Evolutionary conservation across 2,888 invertebrate species (phyloP), one percentile per base, ranked within the genome.

Genomic region (Oligia strigilis): DNA sequence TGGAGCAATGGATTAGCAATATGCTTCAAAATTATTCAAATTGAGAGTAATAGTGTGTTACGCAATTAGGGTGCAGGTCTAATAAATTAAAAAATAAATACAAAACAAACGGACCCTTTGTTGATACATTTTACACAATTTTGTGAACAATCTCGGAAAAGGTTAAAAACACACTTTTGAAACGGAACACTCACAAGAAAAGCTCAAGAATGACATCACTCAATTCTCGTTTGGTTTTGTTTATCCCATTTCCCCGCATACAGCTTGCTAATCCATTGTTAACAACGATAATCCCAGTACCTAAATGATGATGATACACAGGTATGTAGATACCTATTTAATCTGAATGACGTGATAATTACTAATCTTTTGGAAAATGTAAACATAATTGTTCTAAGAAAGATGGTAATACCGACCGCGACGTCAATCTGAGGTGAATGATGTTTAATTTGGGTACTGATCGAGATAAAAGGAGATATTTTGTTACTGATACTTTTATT

Each of bases 371-470:
- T 46, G 17, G 36, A 72, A 69, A 72, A 60, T 76, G 72, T 69
- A 85, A 76, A 85, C 74, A 81, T 58, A 55, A 74, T 64, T 72
- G 36, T 77, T 70, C 46, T 82, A 62, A 43, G 60, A 71, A 82
- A 80, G 40, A 71, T 66, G 46, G 40, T 73, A 19, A 72, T 29
- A 73, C 43, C 23, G 36, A 4, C 40, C 5, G 5, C 4, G 43
- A 73, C 65, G 84, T 78, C 83, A 86, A 78, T 83, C 64, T 65
- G 46, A 72, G 43, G 49, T 86, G 64, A 84, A 86, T 72, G 83
- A 74, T 86, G 78, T 82, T 66, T 81, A 65, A 62, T 75, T 79
- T 71, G 55, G 60, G 40, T 36, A 36, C 36, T 36, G 36, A 36
- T 29, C 11, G 43, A 72, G 76, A 81, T 85, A 81, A 69, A 40